phyloP scores from a whole-genome alignment of 2,113 vertebrate species.

The Ia io region DNA sequence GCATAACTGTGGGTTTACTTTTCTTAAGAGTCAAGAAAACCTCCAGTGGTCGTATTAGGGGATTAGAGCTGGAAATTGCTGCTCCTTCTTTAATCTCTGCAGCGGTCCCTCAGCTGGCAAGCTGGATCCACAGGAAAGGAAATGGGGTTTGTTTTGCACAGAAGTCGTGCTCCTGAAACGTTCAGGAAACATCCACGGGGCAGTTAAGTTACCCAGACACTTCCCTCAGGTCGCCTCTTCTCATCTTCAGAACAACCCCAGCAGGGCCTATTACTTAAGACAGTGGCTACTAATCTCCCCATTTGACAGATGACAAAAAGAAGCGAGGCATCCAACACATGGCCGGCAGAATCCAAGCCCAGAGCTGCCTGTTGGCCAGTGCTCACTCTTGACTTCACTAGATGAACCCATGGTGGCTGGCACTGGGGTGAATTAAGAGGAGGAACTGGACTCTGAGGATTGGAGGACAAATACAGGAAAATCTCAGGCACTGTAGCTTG shows the following conservation, averaged over 20 bases:
- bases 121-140: slow-evolving; percentile 50
- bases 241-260: slow-evolving; percentile 38
- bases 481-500: background rate
- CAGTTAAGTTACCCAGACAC: slow-evolving; percentile 6
- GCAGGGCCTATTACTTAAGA: slow-evolving; percentile 37
- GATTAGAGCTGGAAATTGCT: slow-evolving; percentile 68
- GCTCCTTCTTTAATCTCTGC: slow-evolving; percentile 64
- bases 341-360: background rate
- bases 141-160: slow-evolving; percentile 50
- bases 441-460: background rate
- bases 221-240: slow-evolving; percentile 39
- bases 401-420: background rate
- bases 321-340: background rate
- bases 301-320: slow-evolving; percentile 18
- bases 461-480: background rate
- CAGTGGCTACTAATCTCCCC: background rate
- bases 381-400: background rate
- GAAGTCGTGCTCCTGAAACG: slow-evolving; percentile 53
- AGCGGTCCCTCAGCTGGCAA: slow-evolving; percentile 34
- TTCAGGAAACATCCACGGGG: slow-evolving; percentile 33
- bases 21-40: slow-evolving; percentile 65
- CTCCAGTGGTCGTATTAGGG: slow-evolving; percentile 50
- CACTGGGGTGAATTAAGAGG: background rate
- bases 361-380: background rate
- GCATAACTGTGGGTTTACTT: slow-evolving; percentile 61